phyloP scores from a whole-genome alignment of 2,797 vertebrate genomes.

The Pipistrellus pipistrellus region DNA sequence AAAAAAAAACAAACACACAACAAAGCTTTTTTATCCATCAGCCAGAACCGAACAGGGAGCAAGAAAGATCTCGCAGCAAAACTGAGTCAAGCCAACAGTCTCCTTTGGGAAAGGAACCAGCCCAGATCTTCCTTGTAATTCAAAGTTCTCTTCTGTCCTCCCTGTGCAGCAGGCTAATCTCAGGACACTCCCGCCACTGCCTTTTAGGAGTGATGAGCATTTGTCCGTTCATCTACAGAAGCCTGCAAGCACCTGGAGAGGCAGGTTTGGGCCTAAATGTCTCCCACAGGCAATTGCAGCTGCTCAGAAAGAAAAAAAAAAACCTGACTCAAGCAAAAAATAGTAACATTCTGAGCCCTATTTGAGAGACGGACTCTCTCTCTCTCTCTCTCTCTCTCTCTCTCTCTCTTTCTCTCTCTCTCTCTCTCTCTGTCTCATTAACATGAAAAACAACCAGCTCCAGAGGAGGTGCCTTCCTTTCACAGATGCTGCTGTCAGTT shows the following conservation, averaged over 20 bases:
- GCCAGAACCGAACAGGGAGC: background rate
- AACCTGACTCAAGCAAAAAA: background rate
- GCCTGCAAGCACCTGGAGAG: background rate
- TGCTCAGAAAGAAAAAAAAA: background rate
- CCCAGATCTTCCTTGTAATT: background rate
- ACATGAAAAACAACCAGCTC: background rate
- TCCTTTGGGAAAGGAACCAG: background rate
- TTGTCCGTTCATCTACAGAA: background rate
- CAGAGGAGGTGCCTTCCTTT: background rate
- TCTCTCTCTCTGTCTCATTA: background rate
- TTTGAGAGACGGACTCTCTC: background rate
- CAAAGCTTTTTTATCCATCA: background rate
- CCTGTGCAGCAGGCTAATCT: background rate
- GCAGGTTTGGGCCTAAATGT: too few species aligned
- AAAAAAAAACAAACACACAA: too few species aligned
- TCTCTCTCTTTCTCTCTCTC: too few species aligned
- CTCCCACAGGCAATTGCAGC: background rate
- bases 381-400: too few species aligned
- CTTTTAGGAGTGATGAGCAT: background rate
- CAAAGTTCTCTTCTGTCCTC: background rate
- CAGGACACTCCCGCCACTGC: background rate
- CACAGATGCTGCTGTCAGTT: background rate
- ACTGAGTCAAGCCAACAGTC: background rate
- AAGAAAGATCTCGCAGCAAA: background rate
- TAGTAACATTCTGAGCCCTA: background rate